Base-by-base conservation (phyloP, 2,113 vertebrate genomes). In the Myxocyprinus asiaticus region DNA sequence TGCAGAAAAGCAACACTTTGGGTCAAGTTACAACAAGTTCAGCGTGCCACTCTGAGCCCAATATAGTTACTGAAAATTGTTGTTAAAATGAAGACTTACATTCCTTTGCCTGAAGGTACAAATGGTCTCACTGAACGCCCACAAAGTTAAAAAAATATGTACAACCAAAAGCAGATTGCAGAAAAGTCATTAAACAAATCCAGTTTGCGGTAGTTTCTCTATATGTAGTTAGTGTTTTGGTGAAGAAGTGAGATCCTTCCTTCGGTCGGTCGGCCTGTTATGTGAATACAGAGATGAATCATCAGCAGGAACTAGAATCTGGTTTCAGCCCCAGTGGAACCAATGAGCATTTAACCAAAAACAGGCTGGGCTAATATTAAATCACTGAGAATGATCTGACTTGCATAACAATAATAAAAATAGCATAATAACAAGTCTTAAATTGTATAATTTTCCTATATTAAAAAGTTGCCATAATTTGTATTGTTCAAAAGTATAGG, bases 301-400 rank as follows among this genome's bases (percentile, higher is more conserved):
- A 85, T 51, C 70, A 66, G 78, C 77, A 88, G 85, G 81, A 86
- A 79, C 81, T 76, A 51, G 73, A 69, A 73, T 71, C 61, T 44
- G 48, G 73, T 77, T 85, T 88, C 87, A 81, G 85, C 65, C 67
- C 67, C 63, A 63, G 65, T 78, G 72, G 80, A 83, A 88, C 83
- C 76, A 68, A 62, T 50, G 69, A 70, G 50, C 63, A 81, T 80
- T 76, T 78, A 87, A 51, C 80, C 48, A 83, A 65, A 90, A 88
- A 77, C 89, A 89, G 83, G 75, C 89, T 73, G 66, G 45, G 75
- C 61, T 91, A 91, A 71, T 97, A 97, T 87, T 33, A 33, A 33
- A 33, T 1, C 22, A 33, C 22, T 33, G 22, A 33, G 22, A 33
- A 33, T 33, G 22, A 33, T 33, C 22, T 33, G 22, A 33, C 22